Evolutionary conservation across 2,888 invertebrate genomes (phyloP).

Genomic region (Amorpha juglandis): DNA sequence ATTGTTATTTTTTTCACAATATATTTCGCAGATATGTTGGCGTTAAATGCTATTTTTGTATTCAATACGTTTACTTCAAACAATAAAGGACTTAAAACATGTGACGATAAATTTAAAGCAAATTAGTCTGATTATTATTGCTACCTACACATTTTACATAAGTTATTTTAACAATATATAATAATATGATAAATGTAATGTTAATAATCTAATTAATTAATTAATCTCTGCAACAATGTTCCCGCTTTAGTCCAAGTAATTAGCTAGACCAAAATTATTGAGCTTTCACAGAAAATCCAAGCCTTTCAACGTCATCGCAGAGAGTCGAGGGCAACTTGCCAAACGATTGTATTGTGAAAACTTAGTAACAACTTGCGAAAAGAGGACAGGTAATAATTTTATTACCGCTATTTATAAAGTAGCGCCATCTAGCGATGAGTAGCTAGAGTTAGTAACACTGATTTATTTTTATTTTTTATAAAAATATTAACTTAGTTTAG

Average conservation of each 20-base stretch:
- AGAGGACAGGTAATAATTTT: slow-evolving; percentile 19
- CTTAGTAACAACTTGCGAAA: slow-evolving; percentile 41
- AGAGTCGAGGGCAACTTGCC: slow-evolving; percentile 56
- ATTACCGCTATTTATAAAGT: slow-evolving; percentile 28
- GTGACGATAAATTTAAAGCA: not conserved
- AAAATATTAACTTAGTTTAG: no score
- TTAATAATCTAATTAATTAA: no score
- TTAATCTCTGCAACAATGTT: no score
- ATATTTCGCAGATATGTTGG: slow-evolving; percentile 6
- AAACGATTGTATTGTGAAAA: slow-evolving; percentile 57
- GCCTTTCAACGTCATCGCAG: slow-evolving; percentile 50
- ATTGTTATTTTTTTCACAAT: slow-evolving; percentile 20
- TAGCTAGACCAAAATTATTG: slow-evolving; percentile 54
- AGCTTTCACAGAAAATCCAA: slow-evolving; percentile 58
- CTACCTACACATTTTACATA: no score
- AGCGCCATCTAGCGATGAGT: slow-evolving; percentile 71
- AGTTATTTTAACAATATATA: not conserved
- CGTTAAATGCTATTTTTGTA: slow-evolving; percentile 7
- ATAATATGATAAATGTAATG: no score
- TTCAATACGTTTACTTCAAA: slow-evolving; percentile 8
- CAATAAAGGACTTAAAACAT: slow-evolving; percentile 3
- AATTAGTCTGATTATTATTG: not conserved
- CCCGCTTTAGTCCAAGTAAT: slow-evolving; percentile 47
- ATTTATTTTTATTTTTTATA: no score
- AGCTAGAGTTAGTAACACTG: slow-evolving; percentile 51